Evolutionary conservation across 2,797 vertebrate species (phyloP), one percentile per base, ranked within the genome.

Genomic region (Bovichtus variegatus): DNA sequence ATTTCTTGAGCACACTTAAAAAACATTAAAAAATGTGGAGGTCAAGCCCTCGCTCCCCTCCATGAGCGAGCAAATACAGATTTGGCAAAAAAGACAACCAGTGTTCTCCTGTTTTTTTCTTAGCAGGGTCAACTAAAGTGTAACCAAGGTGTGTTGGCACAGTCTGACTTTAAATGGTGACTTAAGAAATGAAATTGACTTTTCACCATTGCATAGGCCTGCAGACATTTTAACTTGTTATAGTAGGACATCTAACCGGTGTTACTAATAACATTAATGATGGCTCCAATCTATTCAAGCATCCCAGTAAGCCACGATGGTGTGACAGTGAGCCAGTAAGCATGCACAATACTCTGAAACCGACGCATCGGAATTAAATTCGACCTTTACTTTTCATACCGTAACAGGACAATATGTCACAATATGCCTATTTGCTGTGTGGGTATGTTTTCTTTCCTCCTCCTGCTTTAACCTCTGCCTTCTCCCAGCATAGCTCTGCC

Each of bases 1-100:
- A 60, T 60, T 68, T 63, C 54, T 74, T 27, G 11, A 11, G 61
- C 18, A 38, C 34, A 55, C 18, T 25, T 7, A 18, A 51, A 44
- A 69, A 59, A 23, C 9, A 61, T 16, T n/a, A 18, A 5, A 29
- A 68, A 47, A 77, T 53, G 9, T 21, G 2, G 2, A 60, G 47
- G 41, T 61, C n/a, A 65, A 4, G 10, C 19, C 2, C 9, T 63
- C 1, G 0, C 16, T 23, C 46, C n/a, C 25, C 2, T 62, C 18
- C 9, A 31, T 41, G 27, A 38, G 5, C 4, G 43, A 31, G 15
- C 46, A 15, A 67, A 10, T 23, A 50, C 3, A 54, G n/a, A 65
- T 46, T 46, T 29, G 44, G 10, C 13, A 47, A 47, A 31, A 36
- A 25, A 34, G 19, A 47, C 25, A 34, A 29, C 13, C 19, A 50